Percentiles rank a stretch among this genome's conserved stretches.
Conservation (phyloP, 1,140 invertebrate species). For the Trachymyrmex cornetzi region DNA sequence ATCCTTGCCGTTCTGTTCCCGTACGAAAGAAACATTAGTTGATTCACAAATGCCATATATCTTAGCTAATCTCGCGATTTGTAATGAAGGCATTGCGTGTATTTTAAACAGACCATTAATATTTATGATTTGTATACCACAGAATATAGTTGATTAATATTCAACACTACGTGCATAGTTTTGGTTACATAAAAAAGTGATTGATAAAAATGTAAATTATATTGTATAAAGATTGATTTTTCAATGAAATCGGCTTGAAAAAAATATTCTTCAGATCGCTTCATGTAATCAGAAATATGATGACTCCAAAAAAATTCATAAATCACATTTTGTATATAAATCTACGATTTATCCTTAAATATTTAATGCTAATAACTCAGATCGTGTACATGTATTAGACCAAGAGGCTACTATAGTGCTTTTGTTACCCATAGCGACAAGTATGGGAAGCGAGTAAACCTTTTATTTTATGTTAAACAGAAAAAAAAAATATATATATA, state of each 20-base stretch:
- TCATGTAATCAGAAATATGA: background rate
- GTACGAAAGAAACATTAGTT: constrained; percentile 35
- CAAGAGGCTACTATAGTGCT: no score
- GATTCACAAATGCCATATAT: background rate
- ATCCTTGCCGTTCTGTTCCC: constrained; percentile 14
- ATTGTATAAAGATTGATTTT: background rate
- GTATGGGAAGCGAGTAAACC: no score
- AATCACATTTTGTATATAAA: background rate
- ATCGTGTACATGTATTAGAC: background rate
- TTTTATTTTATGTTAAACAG: no score
- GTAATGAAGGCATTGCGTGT: constrained; percentile 47
- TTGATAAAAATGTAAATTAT: constrained; percentile 47
- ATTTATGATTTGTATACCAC: constrained; percentile 24
- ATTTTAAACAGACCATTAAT: constrained; percentile 21
- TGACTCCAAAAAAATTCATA: background rate
- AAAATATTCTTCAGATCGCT: background rate
- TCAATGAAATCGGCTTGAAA: background rate
- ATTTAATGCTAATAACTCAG: background rate
- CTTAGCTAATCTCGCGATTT: constrained; percentile 37
- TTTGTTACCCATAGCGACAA: no score
- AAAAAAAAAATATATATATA: no score
- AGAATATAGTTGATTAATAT: constrained; percentile 37
- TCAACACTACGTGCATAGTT: background rate
- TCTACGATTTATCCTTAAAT: background rate
- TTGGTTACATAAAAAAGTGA: constrained; percentile 13